A percentile compares a stretch with the other conserved stretches of the same genome.
Evolutionary conservation across 2,888 invertebrate species (phyloP).

Genomic region (Ferrisia virgata): DNA sequence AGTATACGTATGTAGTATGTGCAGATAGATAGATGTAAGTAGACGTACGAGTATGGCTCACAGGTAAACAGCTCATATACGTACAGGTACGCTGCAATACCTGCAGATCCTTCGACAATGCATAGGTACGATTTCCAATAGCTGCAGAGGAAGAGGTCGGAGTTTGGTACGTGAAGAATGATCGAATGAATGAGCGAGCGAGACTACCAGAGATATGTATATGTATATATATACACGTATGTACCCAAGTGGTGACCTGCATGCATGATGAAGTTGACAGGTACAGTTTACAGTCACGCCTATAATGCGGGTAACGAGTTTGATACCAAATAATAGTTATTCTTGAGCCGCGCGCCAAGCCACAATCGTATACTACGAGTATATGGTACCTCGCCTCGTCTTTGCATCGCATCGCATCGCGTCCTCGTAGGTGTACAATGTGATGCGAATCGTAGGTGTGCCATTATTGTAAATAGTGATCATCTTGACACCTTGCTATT

Average conservation of each 20-base stretch:
- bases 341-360: neutral
- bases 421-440: constrained; percentile 36
- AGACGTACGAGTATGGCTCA: too few species aligned
- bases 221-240: too few species aligned
- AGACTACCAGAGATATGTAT: too few species aligned
- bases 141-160: neutral
- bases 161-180: too few species aligned
- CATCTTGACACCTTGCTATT: constrained; percentile 38
- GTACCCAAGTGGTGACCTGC: constrained; percentile 34
- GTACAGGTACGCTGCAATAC: too few species aligned
- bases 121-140: constrained; percentile 8
- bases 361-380: neutral
- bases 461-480: constrained; percentile 42
- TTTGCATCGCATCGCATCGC: neutral
- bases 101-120: too few species aligned
- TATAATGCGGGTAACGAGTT: constrained; percentile 41
- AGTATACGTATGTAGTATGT: too few species aligned
- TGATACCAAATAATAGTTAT: constrained; percentile 40
- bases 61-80: neutral
- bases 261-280: constrained; percentile 43
- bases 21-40: too few species aligned
- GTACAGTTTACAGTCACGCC: constrained; percentile 40
- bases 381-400: neutral
- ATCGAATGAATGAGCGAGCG: too few species aligned
- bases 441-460: constrained; percentile 40